Conservation (phyloP, 2,888 invertebrate genomes). For the Microctonus brassicae region DNA sequence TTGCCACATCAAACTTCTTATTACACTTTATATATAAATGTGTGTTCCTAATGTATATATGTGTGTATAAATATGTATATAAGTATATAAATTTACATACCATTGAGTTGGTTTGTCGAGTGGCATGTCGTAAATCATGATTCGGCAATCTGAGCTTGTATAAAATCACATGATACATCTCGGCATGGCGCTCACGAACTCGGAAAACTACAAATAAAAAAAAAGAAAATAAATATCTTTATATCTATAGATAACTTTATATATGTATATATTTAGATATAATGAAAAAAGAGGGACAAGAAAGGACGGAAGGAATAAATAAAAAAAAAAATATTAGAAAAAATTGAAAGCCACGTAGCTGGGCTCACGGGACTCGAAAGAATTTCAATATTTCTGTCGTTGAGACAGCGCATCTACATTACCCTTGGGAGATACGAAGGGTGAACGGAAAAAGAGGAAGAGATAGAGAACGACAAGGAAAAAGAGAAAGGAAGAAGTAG, state of each 20-base stretch:
- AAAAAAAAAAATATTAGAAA: not conserved
- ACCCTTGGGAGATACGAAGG: constrained; percentile 35
- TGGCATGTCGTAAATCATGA: constrained; percentile 23
- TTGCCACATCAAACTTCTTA: not conserved
- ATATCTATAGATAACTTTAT: not conserved
- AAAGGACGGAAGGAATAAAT: not conserved
- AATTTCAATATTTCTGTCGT: constrained; percentile 45
- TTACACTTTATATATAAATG: not conserved
- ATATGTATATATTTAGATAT: not conserved
- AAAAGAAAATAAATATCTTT: not conserved
- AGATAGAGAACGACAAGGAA: too few species aligned
- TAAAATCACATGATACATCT: not conserved
- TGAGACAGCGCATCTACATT: constrained; percentile 30
- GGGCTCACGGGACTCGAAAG: constrained; percentile 41
- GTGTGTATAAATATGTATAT: too few species aligned
- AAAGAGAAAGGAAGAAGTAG: too few species aligned
- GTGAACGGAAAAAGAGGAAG: not conserved
- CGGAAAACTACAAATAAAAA: not conserved
- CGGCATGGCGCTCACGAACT: constrained; percentile 13
- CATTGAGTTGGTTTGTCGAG: not conserved
- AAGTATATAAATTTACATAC: too few species aligned
- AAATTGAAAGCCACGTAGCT: constrained; percentile 34
- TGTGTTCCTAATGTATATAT: not conserved
- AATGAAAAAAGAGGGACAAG: not conserved
- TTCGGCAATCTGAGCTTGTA: not conserved